Evolutionary conservation across 2,888 invertebrate species (phyloP), one percentile per base, ranked within the genome.

Genomic region (Hemaris fuciformis): DNA sequence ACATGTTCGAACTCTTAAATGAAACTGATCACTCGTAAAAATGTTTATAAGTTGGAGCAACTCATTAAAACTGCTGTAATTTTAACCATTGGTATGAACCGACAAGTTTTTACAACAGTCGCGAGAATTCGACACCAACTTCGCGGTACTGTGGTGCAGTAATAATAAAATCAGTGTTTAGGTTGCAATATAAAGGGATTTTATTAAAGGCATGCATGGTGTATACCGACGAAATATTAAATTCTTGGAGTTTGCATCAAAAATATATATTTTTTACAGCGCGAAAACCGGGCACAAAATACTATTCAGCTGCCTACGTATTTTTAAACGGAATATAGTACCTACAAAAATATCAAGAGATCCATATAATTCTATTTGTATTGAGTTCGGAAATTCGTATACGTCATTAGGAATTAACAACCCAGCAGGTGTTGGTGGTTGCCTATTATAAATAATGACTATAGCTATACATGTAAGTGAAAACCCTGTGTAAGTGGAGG

Each of bases 401-500:
- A 13, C 22, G 13, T 22, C 10, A 22, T 13, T 45, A 45, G 45
- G 18, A 31, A 53, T 31, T 31, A 53, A 7, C 27, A 53, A 31
- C 31, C 53, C 18, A 18, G 18, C 48, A 53, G 48, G 27, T 48
- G 8, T 27, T 53, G 8, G 18, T 27, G 25, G 3, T 15, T 31
- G 53, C 79, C 76, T 77, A 80, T 87, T 85, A 85, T 79, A 83
- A 78, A 75, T 81, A 84, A 84, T 80, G 83, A 84, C 77, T 77
- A 83, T 79, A 84, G 80, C 80, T 80, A 79, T 79, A 83, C 78
- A 79, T 81, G 86, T 84, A 82, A 83, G 80, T 84, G 80, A 79
- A 82, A 79, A 80, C 79, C 83, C 84, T 79, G 79, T 84, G 84
- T 84, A 87, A 85, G 86, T 82, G 84, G 80, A 83, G 81, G 80